Evolutionary conservation across 1,140 invertebrate genomes (phyloP), one percentile per base, ranked within the genome.

Genomic region (Trialeurodes vaporariorum): DNA sequence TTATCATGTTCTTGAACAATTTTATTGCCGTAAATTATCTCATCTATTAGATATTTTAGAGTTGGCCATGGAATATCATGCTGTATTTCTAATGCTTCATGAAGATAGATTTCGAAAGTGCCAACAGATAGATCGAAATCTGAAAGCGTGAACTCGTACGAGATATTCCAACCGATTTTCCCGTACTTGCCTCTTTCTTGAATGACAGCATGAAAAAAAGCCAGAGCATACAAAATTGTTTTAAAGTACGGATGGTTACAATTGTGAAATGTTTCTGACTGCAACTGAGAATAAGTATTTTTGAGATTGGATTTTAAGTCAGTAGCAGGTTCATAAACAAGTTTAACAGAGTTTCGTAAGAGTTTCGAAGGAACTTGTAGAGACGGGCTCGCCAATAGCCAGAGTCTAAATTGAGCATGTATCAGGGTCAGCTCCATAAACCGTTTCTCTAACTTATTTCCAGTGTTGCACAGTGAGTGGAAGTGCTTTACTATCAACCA

Each of bases 401-500:
- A 96, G 0, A 96, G 79, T n/a, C 93, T 80, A 77, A 95, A 96
- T 76, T 94, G 90, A 0, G 90, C 87, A 82, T 96, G 91, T 0
- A 90, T 89, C 72, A 87, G 88, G 60, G 79, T 83, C 65, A 92
- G 83, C 71, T 86, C 82, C 71, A 94, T 91, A 59, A 96, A 76
- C 69, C 86, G 81, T 75, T 94, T 94, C 76, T 95, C 92, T 61
- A 96, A 77, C 60, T 86, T 84, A 25, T 83, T 83, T 0, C 93
- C 82, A 80, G 94, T 95, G n/a, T 81, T 80, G 0, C 93, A 80
- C 9, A 94, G 76, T 65, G 95, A 80, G 76, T 96, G 93, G 71
- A 93, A 94, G 76, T 95, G 95, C 80, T 94, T 92, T 25, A 94
- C 80, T 82, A 94, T 90, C 23, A 96, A 76, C 93, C 93, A 96